Evolutionary conservation across 2,888 invertebrate genomes (phyloP).

Genomic region (Troglohyphantes excavatus): DNA sequence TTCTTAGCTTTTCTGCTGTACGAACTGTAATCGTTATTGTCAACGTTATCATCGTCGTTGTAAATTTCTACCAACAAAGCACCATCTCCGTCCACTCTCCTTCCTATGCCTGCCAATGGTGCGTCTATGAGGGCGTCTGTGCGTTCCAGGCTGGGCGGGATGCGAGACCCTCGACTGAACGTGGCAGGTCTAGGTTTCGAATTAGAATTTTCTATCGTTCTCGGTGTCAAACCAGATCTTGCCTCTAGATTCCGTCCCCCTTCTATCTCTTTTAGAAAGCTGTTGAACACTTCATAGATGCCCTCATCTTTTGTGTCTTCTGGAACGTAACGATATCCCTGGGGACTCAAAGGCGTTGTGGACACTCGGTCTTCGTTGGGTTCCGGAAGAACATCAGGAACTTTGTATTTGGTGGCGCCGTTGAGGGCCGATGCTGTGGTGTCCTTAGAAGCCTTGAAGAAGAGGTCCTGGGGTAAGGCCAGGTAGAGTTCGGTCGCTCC

Average conservation of each 20-base stretch:
- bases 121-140: conserved; percentile 14
- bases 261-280: conserved; percentile 50
- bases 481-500: conserved; percentile 45
- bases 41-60: not conserved
- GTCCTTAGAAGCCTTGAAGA: conserved; percentile 41
- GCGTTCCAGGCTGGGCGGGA: conserved; percentile 21
- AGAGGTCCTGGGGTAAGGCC: conserved; percentile 49
- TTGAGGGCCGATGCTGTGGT: conserved; percentile 65
- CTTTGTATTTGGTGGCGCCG: conserved; percentile 57
- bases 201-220: not conserved
- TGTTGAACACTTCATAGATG: conserved; percentile 65
- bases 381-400: conserved; percentile 40
- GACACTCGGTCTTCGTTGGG: conserved; percentile 21
- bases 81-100: conserved; percentile 83
- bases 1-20: conserved; percentile 58
- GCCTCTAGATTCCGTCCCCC: not conserved
- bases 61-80: conserved; percentile 81
- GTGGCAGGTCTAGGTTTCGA: conserved; percentile 38
- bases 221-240: not conserved
- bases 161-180: conserved; percentile 64
- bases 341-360: conserved; percentile 51
- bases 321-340: not conserved
- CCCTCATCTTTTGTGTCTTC: not conserved
- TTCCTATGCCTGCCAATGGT: not conserved
- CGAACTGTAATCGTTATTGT: conserved; percentile 42